Evolutionary conservation across 2,113 vertebrate genomes (phyloP).

Genomic region (Leptocoma aspasia): DNA sequence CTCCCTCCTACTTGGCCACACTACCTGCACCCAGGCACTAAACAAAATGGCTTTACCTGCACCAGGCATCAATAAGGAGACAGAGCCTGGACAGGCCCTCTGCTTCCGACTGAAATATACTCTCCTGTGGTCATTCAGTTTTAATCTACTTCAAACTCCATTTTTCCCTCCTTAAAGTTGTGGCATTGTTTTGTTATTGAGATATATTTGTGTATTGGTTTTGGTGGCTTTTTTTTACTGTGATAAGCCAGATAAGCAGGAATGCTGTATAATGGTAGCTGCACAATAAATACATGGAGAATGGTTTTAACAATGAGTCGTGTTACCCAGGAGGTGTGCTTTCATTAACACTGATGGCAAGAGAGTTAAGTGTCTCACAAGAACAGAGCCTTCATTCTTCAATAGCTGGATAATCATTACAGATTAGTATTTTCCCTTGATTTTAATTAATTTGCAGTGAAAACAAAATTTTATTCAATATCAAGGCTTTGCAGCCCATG

Average conservation of each 20-base stretch:
- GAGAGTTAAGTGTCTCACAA: background rate
- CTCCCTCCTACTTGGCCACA: background rate
- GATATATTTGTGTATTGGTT: background rate
- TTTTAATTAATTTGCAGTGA: background rate
- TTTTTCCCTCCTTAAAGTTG: background rate
- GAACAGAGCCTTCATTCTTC: background rate
- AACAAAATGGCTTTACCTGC: background rate
- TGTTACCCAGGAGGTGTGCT: background rate
- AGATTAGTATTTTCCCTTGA: background rate
- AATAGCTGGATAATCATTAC: background rate
- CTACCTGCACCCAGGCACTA: background rate
- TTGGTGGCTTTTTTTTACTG: background rate
- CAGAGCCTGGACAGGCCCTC: background rate
- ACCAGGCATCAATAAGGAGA: background rate
- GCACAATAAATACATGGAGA: background rate
- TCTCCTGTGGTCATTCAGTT: background rate
- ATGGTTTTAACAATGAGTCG: background rate
- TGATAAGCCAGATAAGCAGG: background rate
- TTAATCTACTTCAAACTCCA: background rate
- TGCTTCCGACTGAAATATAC: background rate
- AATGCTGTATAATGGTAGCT: background rate
- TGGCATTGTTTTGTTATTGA: background rate
- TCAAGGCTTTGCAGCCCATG: background rate
- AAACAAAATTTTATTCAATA: background rate
- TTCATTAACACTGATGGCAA: background rate